Evolutionary conservation across 2,113 vertebrate species (phyloP), one percentile per base, ranked within the genome.

Genomic region (Apus apus): DNA sequence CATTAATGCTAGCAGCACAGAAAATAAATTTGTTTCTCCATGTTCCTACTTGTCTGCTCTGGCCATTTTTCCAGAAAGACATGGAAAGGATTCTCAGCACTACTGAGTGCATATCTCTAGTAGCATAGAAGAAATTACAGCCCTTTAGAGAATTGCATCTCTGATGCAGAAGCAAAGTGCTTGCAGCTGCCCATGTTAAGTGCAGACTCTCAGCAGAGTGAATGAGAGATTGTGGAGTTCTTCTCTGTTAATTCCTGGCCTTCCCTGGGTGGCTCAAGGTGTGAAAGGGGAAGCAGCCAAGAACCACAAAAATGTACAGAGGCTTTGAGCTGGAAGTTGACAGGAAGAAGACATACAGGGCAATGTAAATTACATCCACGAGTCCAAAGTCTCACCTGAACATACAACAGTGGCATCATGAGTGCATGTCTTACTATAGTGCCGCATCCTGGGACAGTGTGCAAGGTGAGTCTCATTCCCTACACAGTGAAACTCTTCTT

Each of bases 341-440:
- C 10, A 58, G 40, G 50, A 89, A 70, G 43, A 92, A 82, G 17
- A 25, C 17, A 21, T 57, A 12, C 4, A 65, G 58, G 43, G 34
- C 15, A 72, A 3, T 6, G 6, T 34, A 54, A 79, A 56, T 73
- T 58, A 77, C 0, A 1, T 50, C 19, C 14, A 23, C 48, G 58
- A 23, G 9, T 75, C 34, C n/a, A 34, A 83, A 87, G 15, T 78
- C 98, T 98, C 73, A 98, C 98, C 97, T 97, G 98, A 97, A 87
- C 98, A 98, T 54, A 98, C 15, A 27, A 98, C 10, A 22, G 74
- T 88, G 68, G 95, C 95, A 23, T 97, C 96, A 62, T 97, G 97
- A 77, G 51, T 83, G n/a, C 98, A 98, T 0, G 32, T 91, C 6
- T 72, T 71, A 6, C 58, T 94, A 1, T 3, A 72, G 11, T 29